Evolutionary conservation across 2,888 invertebrate species (phyloP).

Genomic region (Andrena minutula): DNA sequence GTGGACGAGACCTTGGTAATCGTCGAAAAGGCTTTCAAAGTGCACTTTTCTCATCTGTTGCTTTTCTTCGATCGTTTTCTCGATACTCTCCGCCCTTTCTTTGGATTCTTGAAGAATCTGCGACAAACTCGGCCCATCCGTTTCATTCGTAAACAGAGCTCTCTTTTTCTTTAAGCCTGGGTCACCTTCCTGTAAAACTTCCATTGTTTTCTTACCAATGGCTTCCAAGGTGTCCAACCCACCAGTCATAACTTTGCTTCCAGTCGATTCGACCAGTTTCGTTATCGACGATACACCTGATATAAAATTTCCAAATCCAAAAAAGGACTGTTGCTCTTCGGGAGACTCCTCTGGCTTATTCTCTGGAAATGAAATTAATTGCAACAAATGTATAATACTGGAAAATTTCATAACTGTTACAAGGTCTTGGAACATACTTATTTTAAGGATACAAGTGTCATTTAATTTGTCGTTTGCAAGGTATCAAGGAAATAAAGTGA

Average conservation of each 20-base stretch:
- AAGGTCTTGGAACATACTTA: neutral
- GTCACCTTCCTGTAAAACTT: conserved; percentile 96
- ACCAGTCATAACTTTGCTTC: conserved; percentile 91
- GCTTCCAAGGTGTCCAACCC: conserved; percentile 96
- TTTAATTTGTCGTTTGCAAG: neutral
- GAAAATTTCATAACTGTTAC: neutral
- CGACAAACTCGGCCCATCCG: conserved; percentile 88
- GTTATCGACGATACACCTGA: conserved; percentile 88
- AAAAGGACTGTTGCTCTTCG: conserved; percentile 79
- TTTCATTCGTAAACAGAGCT: conserved; percentile 88
- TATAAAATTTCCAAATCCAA: conserved; percentile 88
- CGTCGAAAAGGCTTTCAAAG: conserved; percentile 94
- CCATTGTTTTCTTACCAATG: conserved; percentile 98
- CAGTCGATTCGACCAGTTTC: conserved; percentile 90
- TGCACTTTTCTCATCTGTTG: conserved; percentile 86
- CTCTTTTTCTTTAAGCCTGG: conserved; percentile 93
- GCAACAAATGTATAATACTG: conserved; percentile 2
- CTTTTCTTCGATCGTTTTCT: conserved; percentile 85
- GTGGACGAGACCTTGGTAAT: conserved; percentile 95
- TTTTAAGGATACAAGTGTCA: neutral
- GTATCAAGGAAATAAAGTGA: neutral
- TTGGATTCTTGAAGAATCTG: conserved; percentile 90
- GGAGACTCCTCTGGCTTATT: conserved; percentile 48
- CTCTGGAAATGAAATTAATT: conserved; percentile 59
- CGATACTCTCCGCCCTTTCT: conserved; percentile 88